Conservation (phyloP, 2,888 invertebrate genomes). For the Stenchaetothrips biformis region DNA sequence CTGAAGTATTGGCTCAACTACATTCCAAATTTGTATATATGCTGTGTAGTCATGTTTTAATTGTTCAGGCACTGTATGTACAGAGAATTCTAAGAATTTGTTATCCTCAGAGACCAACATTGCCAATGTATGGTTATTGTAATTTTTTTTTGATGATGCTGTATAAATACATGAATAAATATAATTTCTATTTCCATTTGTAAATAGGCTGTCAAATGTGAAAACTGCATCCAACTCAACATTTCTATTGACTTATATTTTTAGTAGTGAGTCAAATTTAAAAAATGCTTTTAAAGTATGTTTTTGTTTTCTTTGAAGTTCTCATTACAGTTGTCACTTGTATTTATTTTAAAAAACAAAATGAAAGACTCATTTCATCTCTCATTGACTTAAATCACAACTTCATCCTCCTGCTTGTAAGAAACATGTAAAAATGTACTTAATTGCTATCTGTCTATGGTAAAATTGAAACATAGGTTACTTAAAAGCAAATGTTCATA, state of each 20-base stretch:
- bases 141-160: background rate
- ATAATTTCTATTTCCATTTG: background rate
- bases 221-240: background rate
- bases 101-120: background rate
- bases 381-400: no score
- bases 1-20: background rate
- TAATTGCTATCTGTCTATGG: no score
- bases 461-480: no score
- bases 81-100: background rate
- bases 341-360: no score
- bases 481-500: no score
- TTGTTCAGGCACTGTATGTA: background rate
- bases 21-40: conserved; percentile 25
- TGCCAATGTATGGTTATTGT: background rate
- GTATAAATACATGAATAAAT: background rate
- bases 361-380: no score
- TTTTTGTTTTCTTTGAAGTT: no score
- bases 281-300: no score
- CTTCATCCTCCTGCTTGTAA: no score
- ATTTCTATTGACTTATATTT: background rate
- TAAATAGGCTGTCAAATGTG: background rate
- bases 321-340: no score
- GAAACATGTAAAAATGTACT: no score
- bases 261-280: no score
- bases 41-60: background rate